Percentiles rank a stretch among this genome's conserved stretches.
Evolutionary conservation across 2,888 invertebrate genomes (phyloP).

Genomic region (Dioctria linearis): DNA sequence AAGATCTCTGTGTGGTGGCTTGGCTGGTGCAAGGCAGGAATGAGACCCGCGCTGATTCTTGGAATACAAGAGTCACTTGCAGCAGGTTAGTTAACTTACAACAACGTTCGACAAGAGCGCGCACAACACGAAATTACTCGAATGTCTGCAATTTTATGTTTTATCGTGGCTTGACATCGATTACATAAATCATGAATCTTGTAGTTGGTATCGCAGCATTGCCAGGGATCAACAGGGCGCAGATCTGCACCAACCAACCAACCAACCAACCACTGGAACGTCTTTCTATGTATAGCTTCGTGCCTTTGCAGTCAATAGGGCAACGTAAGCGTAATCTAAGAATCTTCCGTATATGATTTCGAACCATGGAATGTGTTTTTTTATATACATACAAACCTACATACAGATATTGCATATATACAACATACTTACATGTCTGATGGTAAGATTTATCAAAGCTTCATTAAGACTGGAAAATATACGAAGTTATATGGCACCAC

Average conservation of each 20-base stretch:
- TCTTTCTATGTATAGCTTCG: neutral
- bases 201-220: neutral
- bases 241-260: neutral
- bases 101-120: slow-evolving; percentile 33
- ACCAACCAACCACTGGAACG: too few species aligned
- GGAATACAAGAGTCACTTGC: slow-evolving; percentile 21
- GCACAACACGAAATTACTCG: slow-evolving; percentile 42
- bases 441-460: too few species aligned
- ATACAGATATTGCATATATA: too few species aligned
- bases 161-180: slow-evolving; percentile 50
- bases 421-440: too few species aligned
- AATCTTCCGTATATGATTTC: neutral
- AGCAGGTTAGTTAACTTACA: neutral
- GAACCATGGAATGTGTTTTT: too few species aligned
- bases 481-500: neutral
- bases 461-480: too few species aligned
- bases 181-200: slow-evolving; percentile 44
- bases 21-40: neutral
- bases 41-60: neutral
- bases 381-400: too few species aligned
- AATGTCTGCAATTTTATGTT: slow-evolving; percentile 49
- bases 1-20: too few species aligned
- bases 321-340: too few species aligned
- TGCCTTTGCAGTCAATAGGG: neutral
- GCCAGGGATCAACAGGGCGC: slow-evolving; percentile 18